A percentile compares a stretch with the other conserved stretches of the same genome.
Conservation (phyloP, 2,113 vertebrate species). For the Pholis gunnellus region DNA sequence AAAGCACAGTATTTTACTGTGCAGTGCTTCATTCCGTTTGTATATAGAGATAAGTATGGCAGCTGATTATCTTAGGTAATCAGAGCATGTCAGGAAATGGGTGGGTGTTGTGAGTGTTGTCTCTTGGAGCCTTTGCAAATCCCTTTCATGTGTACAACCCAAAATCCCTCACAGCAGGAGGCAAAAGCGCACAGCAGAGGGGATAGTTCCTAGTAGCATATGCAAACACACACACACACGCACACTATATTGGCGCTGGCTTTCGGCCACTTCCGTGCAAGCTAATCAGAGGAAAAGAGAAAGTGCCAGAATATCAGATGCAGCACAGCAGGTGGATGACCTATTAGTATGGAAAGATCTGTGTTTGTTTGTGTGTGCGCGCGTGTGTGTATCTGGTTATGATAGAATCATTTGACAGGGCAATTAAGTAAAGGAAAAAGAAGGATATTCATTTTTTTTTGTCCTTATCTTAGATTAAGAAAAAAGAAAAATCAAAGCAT, state of each 20-base stretch:
- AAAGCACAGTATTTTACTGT: slow-evolving; percentile 1
- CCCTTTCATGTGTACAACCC: slow-evolving; percentile 55
- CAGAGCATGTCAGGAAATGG: slow-evolving; percentile 24
- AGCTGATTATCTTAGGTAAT: slow-evolving; percentile 50
- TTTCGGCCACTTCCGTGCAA: slow-evolving; percentile 62
- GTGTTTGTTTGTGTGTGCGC: slow-evolving; percentile 16
- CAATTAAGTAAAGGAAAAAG: slow-evolving; percentile 6
- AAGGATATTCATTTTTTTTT: background rate
- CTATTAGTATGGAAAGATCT: slow-evolving; percentile 32
- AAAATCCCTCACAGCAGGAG: slow-evolving; percentile 56
- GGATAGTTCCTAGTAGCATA: slow-evolving; percentile 35
- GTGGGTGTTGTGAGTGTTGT: background rate
- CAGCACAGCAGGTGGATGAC: slow-evolving; percentile 55
- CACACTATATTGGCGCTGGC: slow-evolving; percentile 6
- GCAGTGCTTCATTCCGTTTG: slow-evolving; percentile 23
- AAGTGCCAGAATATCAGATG: slow-evolving; percentile 52
- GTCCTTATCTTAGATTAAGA: background rate
- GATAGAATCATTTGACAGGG: slow-evolving; percentile 1
- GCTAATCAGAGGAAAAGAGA: slow-evolving; percentile 64
- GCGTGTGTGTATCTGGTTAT: background rate
- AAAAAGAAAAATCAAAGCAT: slow-evolving; percentile 15
- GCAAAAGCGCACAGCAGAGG: slow-evolving; percentile 30
- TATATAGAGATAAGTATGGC: slow-evolving; percentile 48
- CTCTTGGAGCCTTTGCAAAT: slow-evolving; percentile 33
- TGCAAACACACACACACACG: slow-evolving; percentile 4